Evolutionary conservation across 1,140 invertebrate species (phyloP), one percentile per base, ranked within the genome.

Genomic region (Lepidostoma basale): DNA sequence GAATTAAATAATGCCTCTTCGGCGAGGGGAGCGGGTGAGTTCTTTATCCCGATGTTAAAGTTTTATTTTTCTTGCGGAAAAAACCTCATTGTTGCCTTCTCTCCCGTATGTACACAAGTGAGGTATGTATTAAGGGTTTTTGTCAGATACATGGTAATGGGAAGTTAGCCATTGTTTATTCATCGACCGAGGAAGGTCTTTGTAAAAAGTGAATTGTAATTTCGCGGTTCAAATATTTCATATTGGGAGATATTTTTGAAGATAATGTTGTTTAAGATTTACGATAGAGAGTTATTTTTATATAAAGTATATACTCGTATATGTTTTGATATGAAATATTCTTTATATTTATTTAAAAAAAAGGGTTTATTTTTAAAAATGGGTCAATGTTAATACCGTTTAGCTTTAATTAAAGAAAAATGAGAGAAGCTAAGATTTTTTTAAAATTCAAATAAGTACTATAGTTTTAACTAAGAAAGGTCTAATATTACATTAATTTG

Each of bases 41-140:
- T 67, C 67, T 73, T 73, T 73, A 73, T 73, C 52, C 58, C 47
- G 59, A 58, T 68, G 59, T 65, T 73, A 63, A 73, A 69, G 67
- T 69, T 73, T 73, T 73, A 69, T 73, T 73, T 66, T 65, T 69
- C 64, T 73, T 65, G 10, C 54, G 30, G 39, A 66, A 71, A 68
- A 63, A 47, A 71, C 22, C 62, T 47, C 59, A 47, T 60, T 59
- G 47, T 70, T 49, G 54, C 56, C 26, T 40, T 30, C 30, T 60
- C 28, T 39, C 28, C 28, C 16, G 25, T 36, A 42, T 22, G 20
- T n/a, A n/a, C 25, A 39, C 28, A 40, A 39, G 36, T 60, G 33
- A 60, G 22, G 39, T 20, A 40, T 60, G 33, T 60, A 40, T 40
- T 40, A 60, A 22, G 33, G 26, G 59, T 6, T 39, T 42, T 62